Evolutionary conservation across 2,797 vertebrate genomes (phyloP).

Genomic region (Urocyon cinereoargenteus): DNA sequence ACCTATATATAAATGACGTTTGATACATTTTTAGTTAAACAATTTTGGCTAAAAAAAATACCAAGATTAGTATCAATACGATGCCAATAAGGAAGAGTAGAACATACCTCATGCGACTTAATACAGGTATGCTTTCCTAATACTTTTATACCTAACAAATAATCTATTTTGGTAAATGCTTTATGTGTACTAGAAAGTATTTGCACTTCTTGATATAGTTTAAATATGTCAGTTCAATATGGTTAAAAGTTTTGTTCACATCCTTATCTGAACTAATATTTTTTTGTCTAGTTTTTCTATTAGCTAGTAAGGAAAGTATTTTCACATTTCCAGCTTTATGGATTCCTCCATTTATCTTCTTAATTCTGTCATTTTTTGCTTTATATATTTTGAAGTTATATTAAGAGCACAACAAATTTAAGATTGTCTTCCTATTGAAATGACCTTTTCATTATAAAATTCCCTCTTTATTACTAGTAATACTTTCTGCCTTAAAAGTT

Average conservation of each 20-base stretch:
- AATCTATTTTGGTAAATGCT: not conserved
- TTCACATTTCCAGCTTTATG: not conserved
- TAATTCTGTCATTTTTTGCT: not conserved
- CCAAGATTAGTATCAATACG: not conserved
- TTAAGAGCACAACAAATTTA: not conserved
- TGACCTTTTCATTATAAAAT: not conserved
- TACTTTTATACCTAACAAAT: not conserved
- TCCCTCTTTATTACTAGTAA: not conserved
- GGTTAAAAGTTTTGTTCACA: not conserved
- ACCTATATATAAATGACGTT: not conserved
- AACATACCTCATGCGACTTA: not conserved
- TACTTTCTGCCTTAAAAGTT: not conserved
- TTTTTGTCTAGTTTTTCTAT: not conserved
- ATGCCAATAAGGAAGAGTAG: not conserved
- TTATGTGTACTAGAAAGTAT: not conserved
- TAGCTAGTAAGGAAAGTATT: not conserved
- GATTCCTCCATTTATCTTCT: not conserved
- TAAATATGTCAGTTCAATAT: not conserved
- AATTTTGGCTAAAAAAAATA: not conserved
- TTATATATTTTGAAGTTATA: not conserved
- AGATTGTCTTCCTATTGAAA: conserved; percentile 6
- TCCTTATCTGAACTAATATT: not conserved
- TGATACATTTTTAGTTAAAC: not conserved
- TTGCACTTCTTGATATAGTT: not conserved
- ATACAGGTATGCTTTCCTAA: not conserved